Evolutionary conservation across 2,113 vertebrate genomes (phyloP), one percentile per base, ranked within the genome.

Genomic region (Odontophorus gujanensis): DNA sequence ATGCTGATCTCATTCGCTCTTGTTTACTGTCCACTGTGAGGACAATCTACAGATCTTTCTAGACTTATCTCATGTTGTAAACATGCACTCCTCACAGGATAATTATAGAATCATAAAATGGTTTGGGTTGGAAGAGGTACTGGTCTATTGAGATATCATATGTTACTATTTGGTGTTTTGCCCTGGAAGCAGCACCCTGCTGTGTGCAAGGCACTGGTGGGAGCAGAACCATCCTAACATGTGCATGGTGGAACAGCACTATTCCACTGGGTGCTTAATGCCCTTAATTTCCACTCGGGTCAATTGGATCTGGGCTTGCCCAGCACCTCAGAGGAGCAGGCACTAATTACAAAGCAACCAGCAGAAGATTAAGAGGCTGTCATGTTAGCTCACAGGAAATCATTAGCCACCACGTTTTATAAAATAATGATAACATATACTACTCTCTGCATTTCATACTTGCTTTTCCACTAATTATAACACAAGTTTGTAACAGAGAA

Each of bases 231-330:
- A 11, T 45, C 9, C 1, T 50, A 50, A 36, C 51, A 55, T 47
- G 40, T 42, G 24, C 36, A 13, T 0, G 0, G 51, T n/a, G 12
- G 13, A 30, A 16, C 11, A 5, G 3, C 1, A 3, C 4, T 2
- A 51, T 24, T 59, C 73, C 45, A 30, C 1, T 25, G 26, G 11
- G 17, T 66, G 26, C 26, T 69, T 42, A 34, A 48, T 6, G 40
- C 9, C 2, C 51, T n/a, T 45, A 43, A 78, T 81, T 88, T 80
- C 79, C 65, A 25, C 0, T 1, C 43, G 76, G 67, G 55, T 43
- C 40, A 87, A 53, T 6, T 28, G 71, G 19, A 69, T 72, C 34
- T 34, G 36, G 26, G 78, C 84, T 89, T 87, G 86, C 62, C 59
- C 53, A 81, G 86, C 78, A 80, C 53, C 67, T 55, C 13, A 1